phyloP scores from a whole-genome alignment of 2,113 vertebrate genomes.

The Cynoglossus semilaevis region DNA sequence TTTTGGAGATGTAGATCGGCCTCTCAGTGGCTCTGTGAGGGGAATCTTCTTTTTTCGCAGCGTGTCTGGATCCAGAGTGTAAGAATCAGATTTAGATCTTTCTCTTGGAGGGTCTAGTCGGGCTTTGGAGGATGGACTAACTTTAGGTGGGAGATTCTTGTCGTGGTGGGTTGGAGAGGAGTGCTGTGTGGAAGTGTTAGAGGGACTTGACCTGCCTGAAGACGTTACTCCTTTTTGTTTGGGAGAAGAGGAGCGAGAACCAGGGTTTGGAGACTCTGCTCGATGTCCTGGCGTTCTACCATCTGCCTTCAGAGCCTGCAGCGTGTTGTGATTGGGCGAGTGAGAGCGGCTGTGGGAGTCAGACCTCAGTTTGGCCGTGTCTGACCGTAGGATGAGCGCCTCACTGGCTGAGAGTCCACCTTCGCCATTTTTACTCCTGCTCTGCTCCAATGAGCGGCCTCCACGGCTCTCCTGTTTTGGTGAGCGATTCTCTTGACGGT shows the following conservation, averaged over 20 bases:
- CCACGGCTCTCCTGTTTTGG: slow-evolving; percentile 85
- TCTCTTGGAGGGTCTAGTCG: slow-evolving; percentile 93
- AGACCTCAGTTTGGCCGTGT: slow-evolving; percentile 90
- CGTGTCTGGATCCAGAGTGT: slow-evolving; percentile 93
- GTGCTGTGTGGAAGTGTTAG: slow-evolving; percentile 82
- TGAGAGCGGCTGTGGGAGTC: slow-evolving; percentile 96
- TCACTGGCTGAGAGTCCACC: slow-evolving; percentile 86
- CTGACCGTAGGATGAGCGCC: slow-evolving; percentile 90
- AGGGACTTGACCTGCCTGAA: slow-evolving; percentile 82
- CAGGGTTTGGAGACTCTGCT: slow-evolving; percentile 90
- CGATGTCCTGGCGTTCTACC: slow-evolving; percentile 83
- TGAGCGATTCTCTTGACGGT: slow-evolving; percentile 84
- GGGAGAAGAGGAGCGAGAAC: slow-evolving; percentile 89
- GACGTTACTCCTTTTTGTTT: slow-evolving; percentile 87
- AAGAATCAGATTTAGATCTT: slow-evolving; percentile 97
- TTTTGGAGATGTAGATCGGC: slow-evolving; percentile 95
- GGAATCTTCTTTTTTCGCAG: slow-evolving; percentile 95
- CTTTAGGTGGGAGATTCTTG: slow-evolving; percentile 87
- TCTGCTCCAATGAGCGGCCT: slow-evolving; percentile 84
- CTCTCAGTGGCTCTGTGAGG: slow-evolving; percentile 89
- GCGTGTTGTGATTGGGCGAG: slow-evolving; percentile 96
- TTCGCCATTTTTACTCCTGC: slow-evolving; percentile 82
- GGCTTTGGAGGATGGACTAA: slow-evolving; percentile 84
- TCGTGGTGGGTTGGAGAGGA: slow-evolving; percentile 87
- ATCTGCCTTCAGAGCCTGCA: slow-evolving; percentile 92